A percentile compares a stretch with the other conserved stretches of the same genome.
These are phyloP conservation scores for Liasis olivaceus DNA, from an alignment of 2,797 vertebrate genomes.

Conservation along the genomic window DNA sequence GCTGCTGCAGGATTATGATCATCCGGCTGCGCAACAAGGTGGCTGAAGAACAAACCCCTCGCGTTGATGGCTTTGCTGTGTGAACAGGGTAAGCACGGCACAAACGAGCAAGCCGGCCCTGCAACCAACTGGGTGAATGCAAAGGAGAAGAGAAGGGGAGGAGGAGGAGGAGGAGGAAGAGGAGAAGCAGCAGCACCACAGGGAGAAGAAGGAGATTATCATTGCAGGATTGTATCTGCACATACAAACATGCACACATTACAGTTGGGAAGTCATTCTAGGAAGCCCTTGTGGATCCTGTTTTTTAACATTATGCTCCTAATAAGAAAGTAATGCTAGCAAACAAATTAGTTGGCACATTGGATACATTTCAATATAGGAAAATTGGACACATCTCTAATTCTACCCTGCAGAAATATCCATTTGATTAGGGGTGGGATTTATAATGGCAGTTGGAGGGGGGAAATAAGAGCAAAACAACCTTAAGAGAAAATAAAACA, in stretches of 20 bases:
- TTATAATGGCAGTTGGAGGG: neutral
- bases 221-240: neutral
- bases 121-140: neutral
- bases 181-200: neutral
- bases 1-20: neutral
- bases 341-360: neutral
- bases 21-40: neutral
- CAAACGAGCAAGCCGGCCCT: neutral
- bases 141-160: neutral
- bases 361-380: neutral
- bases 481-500: neutral
- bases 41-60: neutral
- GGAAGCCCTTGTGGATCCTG: slow-evolving; percentile 15
- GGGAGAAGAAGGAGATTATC: neutral
- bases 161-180: neutral
- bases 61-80: neutral
- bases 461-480: neutral
- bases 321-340: slow-evolving; percentile 27
- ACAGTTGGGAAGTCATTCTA: neutral
- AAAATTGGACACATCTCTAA: slow-evolving; percentile 30
- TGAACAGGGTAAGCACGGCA: neutral
- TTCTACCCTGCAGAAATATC: neutral
- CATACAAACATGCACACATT: neutral
- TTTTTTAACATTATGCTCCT: slow-evolving; percentile 7
- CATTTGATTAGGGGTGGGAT: neutral